These are phyloP conservation scores for Nestor notabilis DNA, from an alignment of 2,113 vertebrate genomes.

Conservation along the genomic window DNA sequence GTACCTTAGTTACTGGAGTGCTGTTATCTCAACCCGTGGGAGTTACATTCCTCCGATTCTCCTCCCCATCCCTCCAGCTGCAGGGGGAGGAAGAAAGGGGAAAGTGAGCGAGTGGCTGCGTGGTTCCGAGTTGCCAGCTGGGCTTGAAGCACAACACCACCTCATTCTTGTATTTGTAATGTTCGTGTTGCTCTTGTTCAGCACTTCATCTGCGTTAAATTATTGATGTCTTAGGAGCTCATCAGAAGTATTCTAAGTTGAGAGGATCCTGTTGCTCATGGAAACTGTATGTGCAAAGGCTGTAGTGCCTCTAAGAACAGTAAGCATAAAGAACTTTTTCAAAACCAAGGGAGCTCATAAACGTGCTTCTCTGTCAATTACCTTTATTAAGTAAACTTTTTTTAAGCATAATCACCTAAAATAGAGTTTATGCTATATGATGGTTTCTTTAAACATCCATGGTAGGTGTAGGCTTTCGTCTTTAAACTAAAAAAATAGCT, in stretches of 20 bases:
- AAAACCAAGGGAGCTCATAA: not conserved
- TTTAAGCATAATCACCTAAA: not conserved
- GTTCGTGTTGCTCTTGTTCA: not conserved
- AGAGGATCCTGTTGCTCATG: not conserved
- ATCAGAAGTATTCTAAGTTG: not conserved
- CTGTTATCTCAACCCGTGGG: too few relatives aligned
- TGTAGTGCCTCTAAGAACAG: not conserved
- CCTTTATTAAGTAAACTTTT: not conserved
- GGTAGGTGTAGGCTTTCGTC: not conserved
- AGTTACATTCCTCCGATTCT: too few relatives aligned
- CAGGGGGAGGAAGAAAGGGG: too few relatives aligned
- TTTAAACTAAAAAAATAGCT: not conserved
- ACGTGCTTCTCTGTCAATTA: not conserved
- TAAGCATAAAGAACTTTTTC: not conserved
- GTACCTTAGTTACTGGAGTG: too few relatives aligned
- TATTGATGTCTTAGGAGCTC: not conserved
- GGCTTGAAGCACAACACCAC: too few relatives aligned
- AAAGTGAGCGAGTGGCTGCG: too few relatives aligned
- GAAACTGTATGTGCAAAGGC: not conserved
- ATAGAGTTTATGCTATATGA: not conserved
- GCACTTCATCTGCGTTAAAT: not conserved
- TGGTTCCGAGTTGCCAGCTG: too few relatives aligned
- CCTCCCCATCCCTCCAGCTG: too few relatives aligned
- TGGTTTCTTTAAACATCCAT: not conserved
- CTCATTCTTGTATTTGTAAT: not conserved